Evolutionary conservation across 1,140 invertebrate genomes (phyloP).

Genomic region (Plectrocnemia conspersa): DNA sequence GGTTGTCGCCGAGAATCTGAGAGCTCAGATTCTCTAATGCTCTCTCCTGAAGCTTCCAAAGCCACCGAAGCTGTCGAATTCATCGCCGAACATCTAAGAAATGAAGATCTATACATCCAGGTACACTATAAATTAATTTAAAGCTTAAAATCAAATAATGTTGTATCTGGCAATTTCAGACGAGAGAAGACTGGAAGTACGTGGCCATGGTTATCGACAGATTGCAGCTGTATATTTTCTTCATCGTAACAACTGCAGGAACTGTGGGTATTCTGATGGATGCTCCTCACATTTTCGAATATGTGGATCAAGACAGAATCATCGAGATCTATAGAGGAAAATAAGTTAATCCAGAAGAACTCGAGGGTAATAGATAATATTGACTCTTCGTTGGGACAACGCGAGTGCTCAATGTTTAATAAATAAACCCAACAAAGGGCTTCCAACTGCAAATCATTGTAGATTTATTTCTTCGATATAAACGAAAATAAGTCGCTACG

Average conservation of each 20-base stretch:
- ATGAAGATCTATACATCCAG: constrained; percentile 96
- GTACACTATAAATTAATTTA: constrained; percentile 49
- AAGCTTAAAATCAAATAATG: constrained; percentile 9
- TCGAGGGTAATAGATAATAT: not conserved
- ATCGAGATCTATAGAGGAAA: constrained; percentile 92
- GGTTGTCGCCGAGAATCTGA: constrained; percentile 76
- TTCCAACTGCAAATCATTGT: too few species aligned
- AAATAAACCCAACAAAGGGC: too few species aligned
- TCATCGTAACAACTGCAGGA: constrained; percentile 91
- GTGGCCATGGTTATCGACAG: constrained; percentile 99
- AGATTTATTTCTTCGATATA: too few species aligned
- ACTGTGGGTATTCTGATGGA: constrained; percentile 98
- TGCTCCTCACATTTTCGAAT: constrained; percentile 98
- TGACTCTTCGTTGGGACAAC: too few species aligned
- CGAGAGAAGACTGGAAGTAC: constrained; percentile 99
- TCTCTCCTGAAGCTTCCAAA: constrained; percentile 89
- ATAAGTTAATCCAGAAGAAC: constrained; percentile 52
- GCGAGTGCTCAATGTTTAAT: too few species aligned
- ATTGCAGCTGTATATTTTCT: constrained; percentile 94
- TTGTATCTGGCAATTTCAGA: constrained; percentile 56
- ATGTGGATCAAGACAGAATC: constrained; percentile 94
- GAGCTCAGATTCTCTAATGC: constrained; percentile 81
- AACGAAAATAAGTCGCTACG: too few species aligned
- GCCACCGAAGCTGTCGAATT: constrained; percentile 97
- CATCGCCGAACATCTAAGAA: constrained; percentile 95